Conservation (phyloP, 2,888 invertebrate species). For the Pteria penguin region DNA sequence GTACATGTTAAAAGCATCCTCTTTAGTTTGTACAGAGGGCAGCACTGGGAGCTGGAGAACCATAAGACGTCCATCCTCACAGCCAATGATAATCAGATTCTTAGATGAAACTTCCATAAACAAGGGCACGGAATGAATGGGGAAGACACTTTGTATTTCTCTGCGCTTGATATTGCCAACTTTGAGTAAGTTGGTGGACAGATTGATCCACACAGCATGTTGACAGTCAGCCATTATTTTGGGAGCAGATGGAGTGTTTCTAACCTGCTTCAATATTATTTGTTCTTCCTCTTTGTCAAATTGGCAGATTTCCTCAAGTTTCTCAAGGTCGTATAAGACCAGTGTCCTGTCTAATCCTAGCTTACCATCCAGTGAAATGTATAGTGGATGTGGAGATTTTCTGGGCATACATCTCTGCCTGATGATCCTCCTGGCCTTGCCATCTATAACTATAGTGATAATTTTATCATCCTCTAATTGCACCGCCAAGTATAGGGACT, state of each 20-base stretch:
- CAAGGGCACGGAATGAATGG: conserved; percentile 60
- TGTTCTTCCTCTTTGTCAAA: conserved; percentile 55
- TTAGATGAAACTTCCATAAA: conserved; percentile 51
- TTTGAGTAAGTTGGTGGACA: conserved; percentile 49
- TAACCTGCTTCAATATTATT: conserved; percentile 22
- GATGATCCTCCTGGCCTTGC: conserved; percentile 1
- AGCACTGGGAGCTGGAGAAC: conserved; percentile 55
- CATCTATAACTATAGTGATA: conserved; percentile 14
- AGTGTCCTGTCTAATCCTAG: conserved; percentile 55
- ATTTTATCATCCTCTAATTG: conserved; percentile 33
- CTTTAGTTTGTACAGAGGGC: no score
- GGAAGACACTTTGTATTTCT: conserved; percentile 49
- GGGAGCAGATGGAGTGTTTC: conserved; percentile 44
- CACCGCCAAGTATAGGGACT: conserved; percentile 34
- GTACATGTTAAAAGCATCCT: no score
- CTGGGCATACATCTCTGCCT: not conserved
- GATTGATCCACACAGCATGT: conserved; percentile 53
- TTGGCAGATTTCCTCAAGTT: conserved; percentile 46
- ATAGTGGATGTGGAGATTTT: conserved; percentile 7
- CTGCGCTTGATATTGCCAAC: conserved; percentile 48
- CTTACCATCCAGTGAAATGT: conserved; percentile 44
- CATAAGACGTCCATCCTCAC: conserved; percentile 66
- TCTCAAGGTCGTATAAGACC: conserved; percentile 52
- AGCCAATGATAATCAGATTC: conserved; percentile 55
- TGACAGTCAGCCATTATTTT: conserved; percentile 53